Conservation (phyloP, 1,140 invertebrate species). For the Medauroidea extradentata region DNA sequence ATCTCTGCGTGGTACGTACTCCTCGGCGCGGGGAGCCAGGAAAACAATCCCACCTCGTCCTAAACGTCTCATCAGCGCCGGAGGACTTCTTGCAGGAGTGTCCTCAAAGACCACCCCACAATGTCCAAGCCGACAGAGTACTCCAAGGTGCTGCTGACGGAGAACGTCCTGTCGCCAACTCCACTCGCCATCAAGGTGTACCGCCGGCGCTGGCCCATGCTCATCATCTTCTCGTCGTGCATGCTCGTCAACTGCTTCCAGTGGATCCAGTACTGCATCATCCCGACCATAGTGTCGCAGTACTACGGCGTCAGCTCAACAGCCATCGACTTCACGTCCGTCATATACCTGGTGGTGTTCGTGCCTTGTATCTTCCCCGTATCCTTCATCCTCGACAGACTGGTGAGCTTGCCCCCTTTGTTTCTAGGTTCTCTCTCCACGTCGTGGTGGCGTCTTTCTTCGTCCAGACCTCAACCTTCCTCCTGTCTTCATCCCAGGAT, state of each 20-base stretch:
- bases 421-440: too few species aligned
- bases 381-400: conserved; percentile 86
- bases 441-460: too few species aligned
- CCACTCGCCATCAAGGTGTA: conserved; percentile 61
- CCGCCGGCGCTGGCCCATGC: conserved; percentile 77
- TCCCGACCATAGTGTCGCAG: conserved; percentile 64
- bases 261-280: conserved; percentile 88
- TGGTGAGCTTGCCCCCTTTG: conserved; percentile 55
- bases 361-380: conserved; percentile 95
- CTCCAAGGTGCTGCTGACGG: background rate
- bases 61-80: too few species aligned
- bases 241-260: conserved; percentile 90
- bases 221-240: conserved; percentile 82
- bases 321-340: conserved; percentile 90
- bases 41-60: too few species aligned
- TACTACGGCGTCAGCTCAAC: conserved; percentile 72
- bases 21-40: too few species aligned
- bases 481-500: too few species aligned
- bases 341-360: conserved; percentile 96
- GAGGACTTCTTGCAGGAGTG: too few species aligned
- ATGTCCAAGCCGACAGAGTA: too few species aligned
- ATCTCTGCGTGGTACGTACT: too few species aligned
- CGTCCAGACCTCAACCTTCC: too few species aligned
- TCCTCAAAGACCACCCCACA: too few species aligned
- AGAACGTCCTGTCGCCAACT: background rate